A percentile compares a stretch with the other conserved stretches of the same genome.
These are phyloP conservation scores for Rhagonycha fulva DNA, from an alignment of 2,888 invertebrate genomes.

Conservation along the genomic window DNA sequence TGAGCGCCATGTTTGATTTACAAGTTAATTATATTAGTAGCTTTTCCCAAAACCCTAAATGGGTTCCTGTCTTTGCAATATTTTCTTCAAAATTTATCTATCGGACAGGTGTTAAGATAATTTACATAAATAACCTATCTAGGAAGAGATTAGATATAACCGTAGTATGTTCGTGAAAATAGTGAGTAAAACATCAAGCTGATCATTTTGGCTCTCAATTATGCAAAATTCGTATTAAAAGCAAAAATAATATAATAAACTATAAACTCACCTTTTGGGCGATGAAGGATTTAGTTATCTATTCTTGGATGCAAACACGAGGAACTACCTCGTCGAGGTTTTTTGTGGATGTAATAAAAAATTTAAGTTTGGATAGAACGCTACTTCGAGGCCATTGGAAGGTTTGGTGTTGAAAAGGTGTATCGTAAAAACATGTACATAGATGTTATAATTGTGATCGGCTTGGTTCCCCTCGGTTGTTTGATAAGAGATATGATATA, in stretches of 20 bases:
- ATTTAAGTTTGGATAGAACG: neutral
- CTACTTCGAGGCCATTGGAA: neutral
- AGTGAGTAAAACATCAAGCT: neutral
- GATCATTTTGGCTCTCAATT: neutral
- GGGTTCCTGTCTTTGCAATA: neutral
- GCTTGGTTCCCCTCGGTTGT: slow-evolving; percentile 8
- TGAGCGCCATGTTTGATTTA: slow-evolving; percentile 25
- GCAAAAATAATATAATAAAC: neutral
- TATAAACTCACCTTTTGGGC: neutral
- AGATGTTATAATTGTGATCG: slow-evolving; percentile 11
- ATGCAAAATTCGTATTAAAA: neutral
- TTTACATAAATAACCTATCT: slow-evolving; percentile 26
- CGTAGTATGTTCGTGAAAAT: neutral
- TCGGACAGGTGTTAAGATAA: slow-evolving; percentile 25
- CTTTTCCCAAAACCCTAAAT: neutral
- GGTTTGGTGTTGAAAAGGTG: neutral
- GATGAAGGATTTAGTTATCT: neutral
- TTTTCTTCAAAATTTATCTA: slow-evolving; percentile 17
- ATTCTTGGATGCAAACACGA: neutral
- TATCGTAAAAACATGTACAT: slow-evolving; percentile 11
- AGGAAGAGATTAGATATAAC: slow-evolving; percentile 26
- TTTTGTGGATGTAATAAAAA: neutral
- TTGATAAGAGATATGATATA: slow-evolving; percentile 32
- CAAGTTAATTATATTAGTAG: neutral
- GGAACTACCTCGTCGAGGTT: neutral